Evolutionary conservation across 2,888 invertebrate genomes (phyloP), one percentile per base, ranked within the genome.

Genomic region (Phengaris arion): DNA sequence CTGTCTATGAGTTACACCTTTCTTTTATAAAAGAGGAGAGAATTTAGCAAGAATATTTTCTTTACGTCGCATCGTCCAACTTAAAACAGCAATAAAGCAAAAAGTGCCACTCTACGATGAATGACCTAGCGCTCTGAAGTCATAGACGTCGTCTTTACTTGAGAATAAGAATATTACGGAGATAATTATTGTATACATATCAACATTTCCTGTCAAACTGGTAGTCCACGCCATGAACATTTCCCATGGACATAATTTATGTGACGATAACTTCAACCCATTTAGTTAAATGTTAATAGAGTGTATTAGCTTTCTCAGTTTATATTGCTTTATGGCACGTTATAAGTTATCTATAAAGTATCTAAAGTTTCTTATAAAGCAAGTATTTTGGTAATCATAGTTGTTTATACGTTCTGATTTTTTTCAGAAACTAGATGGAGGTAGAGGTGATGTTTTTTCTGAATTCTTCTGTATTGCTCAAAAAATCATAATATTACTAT

Each of bases 211-310:
- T 64, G 64, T 64, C 64, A 64, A 64, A 64, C 64, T 64, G 64
- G 64, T 64, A 59, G 59, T 59, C 9, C 46, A 48, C 70, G 52
- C 52, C 52, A 52, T n/a, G n/a, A 9, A n/a, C 48, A 54, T 22
- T 72, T 45, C 51, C 72, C 72, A 72, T 72, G 72, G 10, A 54
- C 52, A 8, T 72, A 72, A 72, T 52, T 52, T 72, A 72, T 52
- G 72, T 35, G 72, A 70, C 51, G 70, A 22, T 72, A 54, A 72
- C 52, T 54, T 22, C 35, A 54, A 54, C 72, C 35, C 51, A 72
- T 52, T 70, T 70, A 51, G 72, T 22, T 72, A 54, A 72, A 72
- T 52, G 54, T 54, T 72, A 54, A 72, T 72, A 52, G 54, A 52
- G 15, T 35, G 7, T 52, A 54, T 54, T 45, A 68, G 68, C 35